These are phyloP conservation scores for Tokudaia muenninki DNA, from an alignment of 2,797 vertebrate species.

Conservation along the genomic window DNA sequence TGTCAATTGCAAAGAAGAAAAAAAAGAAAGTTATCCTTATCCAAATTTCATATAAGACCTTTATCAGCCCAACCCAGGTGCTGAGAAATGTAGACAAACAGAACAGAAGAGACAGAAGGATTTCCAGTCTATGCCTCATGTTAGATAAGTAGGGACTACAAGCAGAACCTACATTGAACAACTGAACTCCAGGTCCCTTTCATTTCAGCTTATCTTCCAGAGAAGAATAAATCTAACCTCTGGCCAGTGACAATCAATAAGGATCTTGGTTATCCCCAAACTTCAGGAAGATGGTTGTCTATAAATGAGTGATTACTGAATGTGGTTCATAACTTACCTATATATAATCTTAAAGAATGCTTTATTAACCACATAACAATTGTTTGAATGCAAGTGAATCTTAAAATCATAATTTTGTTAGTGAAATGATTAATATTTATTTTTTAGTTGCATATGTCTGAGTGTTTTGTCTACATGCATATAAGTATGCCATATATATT, in stretches of 20 bases:
- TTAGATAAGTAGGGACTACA: not conserved
- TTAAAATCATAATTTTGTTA: constrained; percentile 46
- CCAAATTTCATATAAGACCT: not conserved
- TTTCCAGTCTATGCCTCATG: not conserved
- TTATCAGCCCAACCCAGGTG: not conserved
- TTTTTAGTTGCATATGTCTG: not conserved
- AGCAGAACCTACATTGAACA: not conserved
- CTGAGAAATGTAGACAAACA: not conserved
- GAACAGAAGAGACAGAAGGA: not conserved
- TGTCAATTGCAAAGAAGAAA: not conserved
- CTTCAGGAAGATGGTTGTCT: not conserved
- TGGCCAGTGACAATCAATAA: not conserved
- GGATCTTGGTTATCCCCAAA: not conserved
- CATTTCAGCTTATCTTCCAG: not conserved
- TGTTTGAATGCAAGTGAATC: constrained; percentile 40
- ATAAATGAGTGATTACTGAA: constrained; percentile 18
- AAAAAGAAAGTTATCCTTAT: constrained; percentile 3
- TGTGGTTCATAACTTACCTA: not conserved
- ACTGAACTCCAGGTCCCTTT: not conserved
- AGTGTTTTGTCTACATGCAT: not conserved
- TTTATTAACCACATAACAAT: not conserved
- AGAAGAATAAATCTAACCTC: not conserved
- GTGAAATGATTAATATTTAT: constrained; percentile 35
- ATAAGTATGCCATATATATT: not conserved
- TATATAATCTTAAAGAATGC: not conserved